Base-by-base conservation (phyloP, 1,140 invertebrate species). In the Brachionus calyciflorus region DNA sequence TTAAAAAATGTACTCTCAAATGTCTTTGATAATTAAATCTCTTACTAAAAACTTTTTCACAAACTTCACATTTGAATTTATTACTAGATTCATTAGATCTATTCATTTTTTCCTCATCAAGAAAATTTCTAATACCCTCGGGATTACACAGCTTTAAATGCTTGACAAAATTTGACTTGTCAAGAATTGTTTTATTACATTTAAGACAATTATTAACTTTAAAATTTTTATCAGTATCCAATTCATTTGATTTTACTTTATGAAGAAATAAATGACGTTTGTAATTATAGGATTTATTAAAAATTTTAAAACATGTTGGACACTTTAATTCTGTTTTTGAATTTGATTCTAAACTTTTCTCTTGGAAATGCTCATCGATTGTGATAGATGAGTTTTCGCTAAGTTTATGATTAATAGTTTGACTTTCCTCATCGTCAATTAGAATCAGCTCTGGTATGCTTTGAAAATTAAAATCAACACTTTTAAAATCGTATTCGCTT, bases 181-280 rank as follows among this genome's bases (percentile, higher is more conserved):
- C 55, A 1, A 33, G 17, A 33, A 60, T 17, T 37, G 33, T 4
- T 60, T 33, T 60, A 3, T 21, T 17, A 37, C 55, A 60, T 19
- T 60, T 60, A 6, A 30, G 55, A 60, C 55, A 60, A 17, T 60
- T 2, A 17, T 60, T 37, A 17, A 37, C 4, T 33, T 60, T 19
- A 21, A 60, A 40, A 19, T 37, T n/a, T 3, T 3, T 5, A 2
- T 24, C 14, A 6, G 19, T 14, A 10, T 9, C 5, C 9, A 12
- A 7, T 14, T 60, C 55, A 60, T 60, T 37, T 37, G n/a, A 37
- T 37, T 60, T 60, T 3, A 37, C 19, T 9, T 33, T 10, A 60
- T 60, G 55, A 9, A 60, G 19, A n/a, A 60, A 60, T n/a, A 60
- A 14, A 37, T 60, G 55, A 37, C 55, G 55, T 17, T 60, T 60